Percentiles rank a stretch among this genome's conserved stretches.
Evolutionary conservation across 2,797 vertebrate species (phyloP).

Genomic region (Sparidentex hasta): DNA sequence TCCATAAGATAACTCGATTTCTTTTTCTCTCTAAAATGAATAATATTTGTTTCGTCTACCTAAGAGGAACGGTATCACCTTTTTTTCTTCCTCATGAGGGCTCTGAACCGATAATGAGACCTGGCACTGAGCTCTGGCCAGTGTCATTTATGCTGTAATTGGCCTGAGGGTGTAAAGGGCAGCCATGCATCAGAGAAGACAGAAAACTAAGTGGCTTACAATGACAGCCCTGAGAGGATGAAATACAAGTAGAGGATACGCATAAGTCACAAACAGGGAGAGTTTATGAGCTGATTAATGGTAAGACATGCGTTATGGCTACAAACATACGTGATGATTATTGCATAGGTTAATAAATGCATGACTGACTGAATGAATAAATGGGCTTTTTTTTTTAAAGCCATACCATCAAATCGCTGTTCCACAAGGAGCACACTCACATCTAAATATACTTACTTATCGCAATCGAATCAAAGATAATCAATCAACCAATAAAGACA

Average conservation of each 20-base stretch:
- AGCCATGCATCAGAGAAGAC: slow-evolving; percentile 74
- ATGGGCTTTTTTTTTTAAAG: not conserved
- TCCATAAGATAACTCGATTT: slow-evolving; percentile 24
- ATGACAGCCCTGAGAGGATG: slow-evolving; percentile 53
- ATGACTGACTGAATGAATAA: not conserved
- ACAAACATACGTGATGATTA: not conserved
- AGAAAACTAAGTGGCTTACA: slow-evolving; percentile 65
- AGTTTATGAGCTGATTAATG: slow-evolving; percentile 28
- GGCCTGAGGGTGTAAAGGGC: slow-evolving; percentile 81
- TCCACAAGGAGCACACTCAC: not conserved
- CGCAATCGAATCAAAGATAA: not conserved
- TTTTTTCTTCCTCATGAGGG: slow-evolving; percentile 61
- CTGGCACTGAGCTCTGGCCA: slow-evolving; percentile 70
- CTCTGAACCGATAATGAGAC: slow-evolving; percentile 78
- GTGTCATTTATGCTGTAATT: slow-evolving; percentile 85
- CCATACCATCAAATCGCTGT: not conserved
- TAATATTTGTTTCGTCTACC: not conserved
- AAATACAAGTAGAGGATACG: slow-evolving; percentile 7
- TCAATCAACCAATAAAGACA: not conserved
- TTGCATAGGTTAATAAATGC: slow-evolving; percentile 5
- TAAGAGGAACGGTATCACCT: slow-evolving; percentile 42
- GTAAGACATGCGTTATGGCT: not conserved
- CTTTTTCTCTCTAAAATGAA: slow-evolving; percentile 17
- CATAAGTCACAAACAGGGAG: slow-evolving; percentile 29
- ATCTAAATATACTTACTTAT: not conserved